Evolutionary conservation across 2,113 vertebrate species (phyloP).

Genomic region (Cochlearius cochlearius): DNA sequence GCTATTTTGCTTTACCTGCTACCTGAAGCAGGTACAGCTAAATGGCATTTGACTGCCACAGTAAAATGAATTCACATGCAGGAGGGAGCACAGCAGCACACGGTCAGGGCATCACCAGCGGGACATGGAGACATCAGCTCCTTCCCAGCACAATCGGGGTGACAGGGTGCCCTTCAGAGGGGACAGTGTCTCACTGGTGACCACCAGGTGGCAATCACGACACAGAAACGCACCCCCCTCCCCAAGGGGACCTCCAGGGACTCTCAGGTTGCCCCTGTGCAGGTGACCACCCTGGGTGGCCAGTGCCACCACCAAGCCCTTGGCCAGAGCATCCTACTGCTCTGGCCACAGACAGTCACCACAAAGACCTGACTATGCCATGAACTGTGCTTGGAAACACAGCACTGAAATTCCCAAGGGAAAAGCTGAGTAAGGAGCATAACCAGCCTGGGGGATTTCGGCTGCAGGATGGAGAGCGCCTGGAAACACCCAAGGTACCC

Average conservation of each 20-base stretch:
- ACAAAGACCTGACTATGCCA: not conserved
- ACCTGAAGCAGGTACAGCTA: not conserved
- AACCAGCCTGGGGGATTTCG: not conserved
- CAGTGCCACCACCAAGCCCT: not conserved
- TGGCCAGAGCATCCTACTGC: not conserved
- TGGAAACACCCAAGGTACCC: not conserved
- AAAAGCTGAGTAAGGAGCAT: not conserved
- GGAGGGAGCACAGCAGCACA: not conserved
- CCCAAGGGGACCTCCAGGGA: conserved; percentile 28
- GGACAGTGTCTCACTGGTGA: not conserved
- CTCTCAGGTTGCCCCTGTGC: not conserved
- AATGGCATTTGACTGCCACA: not conserved
- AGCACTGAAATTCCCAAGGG: not conserved
- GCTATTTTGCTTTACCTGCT: not conserved
- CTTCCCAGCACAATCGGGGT: not conserved
- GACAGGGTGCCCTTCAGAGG: not conserved
- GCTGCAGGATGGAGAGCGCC: not conserved
- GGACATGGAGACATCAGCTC: not conserved
- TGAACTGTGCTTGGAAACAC: not conserved
- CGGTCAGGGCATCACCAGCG: not conserved
- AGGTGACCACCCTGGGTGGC: not conserved
- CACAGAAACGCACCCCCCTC: conserved; percentile 58
- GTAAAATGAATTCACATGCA: not conserved
- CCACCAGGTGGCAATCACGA: conserved; percentile 76
- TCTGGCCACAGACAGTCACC: not conserved